These are phyloP conservation scores for Scaptomyza parva DNA, from an alignment of 2,888 invertebrate species.

Conservation along the genomic window DNA sequence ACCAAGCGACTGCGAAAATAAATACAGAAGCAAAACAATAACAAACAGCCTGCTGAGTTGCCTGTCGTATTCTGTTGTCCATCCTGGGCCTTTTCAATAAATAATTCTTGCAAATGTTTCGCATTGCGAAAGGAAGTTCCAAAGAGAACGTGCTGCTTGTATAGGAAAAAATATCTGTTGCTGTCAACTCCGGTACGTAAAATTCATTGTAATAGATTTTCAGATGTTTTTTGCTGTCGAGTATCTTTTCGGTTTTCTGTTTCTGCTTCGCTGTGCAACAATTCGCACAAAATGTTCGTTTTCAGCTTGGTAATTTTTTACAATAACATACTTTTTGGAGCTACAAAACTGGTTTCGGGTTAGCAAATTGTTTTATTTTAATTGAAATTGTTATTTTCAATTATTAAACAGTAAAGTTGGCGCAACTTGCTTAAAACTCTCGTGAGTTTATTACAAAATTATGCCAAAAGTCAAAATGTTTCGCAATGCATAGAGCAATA, in stretches of 20 bases:
- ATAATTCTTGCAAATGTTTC: slow-evolving; percentile 2
- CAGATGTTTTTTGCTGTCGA: not conserved
- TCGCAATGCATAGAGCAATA: too few species aligned
- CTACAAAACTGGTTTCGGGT: too few species aligned
- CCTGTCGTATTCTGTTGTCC: not conserved
- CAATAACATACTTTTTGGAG: too few species aligned
- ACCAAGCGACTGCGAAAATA: too few species aligned
- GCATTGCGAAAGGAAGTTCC: not conserved
- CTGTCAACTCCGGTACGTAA: not conserved
- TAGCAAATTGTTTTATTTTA: not conserved
- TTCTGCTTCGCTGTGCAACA: not conserved
- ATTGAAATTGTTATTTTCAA: not conserved
- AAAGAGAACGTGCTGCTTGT: not conserved
- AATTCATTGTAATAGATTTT: not conserved
- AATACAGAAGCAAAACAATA: too few species aligned
- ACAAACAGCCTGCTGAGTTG: not conserved
- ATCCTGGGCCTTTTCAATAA: not conserved
- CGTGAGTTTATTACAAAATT: not conserved
- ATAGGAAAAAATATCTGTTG: slow-evolving; percentile 2
- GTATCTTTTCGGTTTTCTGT: not conserved
- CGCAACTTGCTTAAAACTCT: not conserved
- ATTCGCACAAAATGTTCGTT: not conserved
- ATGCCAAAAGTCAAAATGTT: not conserved
- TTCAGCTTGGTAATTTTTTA: too few species aligned
- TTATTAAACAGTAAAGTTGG: not conserved